Percentiles rank a stretch among this genome's conserved stretches.
These are phyloP conservation scores for Orycteropus afer DNA, from an alignment of 2,113 vertebrate genomes.

Conservation along the genomic window DNA sequence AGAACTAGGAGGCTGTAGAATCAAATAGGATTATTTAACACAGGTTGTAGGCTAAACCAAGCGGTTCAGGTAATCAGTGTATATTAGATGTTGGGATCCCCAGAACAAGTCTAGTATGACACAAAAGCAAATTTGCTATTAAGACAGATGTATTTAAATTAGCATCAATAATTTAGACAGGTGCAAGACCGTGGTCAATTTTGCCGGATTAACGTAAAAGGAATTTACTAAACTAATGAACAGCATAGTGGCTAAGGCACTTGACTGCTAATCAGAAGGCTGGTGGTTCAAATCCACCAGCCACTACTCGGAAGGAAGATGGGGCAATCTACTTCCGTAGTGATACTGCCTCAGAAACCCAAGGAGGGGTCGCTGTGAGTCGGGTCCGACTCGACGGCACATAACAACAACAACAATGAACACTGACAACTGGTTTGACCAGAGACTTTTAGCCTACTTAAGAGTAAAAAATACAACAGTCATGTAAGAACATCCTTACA, in stretches of 20 bases:
- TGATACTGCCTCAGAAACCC: too few relatives aligned
- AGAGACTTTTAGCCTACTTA: background rate
- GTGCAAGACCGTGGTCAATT: background rate
- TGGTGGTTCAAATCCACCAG: too few relatives aligned
- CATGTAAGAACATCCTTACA: background rate
- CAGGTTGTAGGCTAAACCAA: background rate
- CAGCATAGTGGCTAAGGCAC: too few relatives aligned
- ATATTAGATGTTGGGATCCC: background rate
- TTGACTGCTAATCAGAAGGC: too few relatives aligned
- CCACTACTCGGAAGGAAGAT: too few relatives aligned
- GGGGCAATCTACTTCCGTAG: too few relatives aligned
- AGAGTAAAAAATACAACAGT: background rate
- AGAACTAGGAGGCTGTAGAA: background rate
- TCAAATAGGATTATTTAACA: background rate
- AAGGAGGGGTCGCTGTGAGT: too few relatives aligned
- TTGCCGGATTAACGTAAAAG: background rate
- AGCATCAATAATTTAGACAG: background rate
- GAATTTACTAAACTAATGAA: slow-evolving; percentile 20
- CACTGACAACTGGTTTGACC: slow-evolving; percentile 20
- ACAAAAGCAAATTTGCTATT: slow-evolving; percentile 25
- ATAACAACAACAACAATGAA: too few relatives aligned
- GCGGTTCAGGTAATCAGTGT: background rate
- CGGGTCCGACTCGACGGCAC: too few relatives aligned
- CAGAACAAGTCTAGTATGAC: background rate
- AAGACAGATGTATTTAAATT: slow-evolving; percentile 34